Conservation (phyloP, 2,113 vertebrate genomes). For the Rhodinocichla rosea region DNA sequence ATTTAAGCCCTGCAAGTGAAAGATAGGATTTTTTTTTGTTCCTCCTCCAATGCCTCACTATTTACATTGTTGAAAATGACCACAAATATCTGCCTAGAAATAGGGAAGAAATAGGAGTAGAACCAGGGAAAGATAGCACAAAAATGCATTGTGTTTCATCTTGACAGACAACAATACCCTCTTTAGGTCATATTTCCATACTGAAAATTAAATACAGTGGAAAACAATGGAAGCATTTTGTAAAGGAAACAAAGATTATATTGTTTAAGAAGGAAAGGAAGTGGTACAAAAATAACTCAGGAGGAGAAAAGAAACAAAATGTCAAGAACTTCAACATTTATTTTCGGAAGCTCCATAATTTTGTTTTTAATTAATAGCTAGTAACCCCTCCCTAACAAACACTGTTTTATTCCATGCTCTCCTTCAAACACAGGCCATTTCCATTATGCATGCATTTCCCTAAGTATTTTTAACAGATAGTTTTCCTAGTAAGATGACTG, state of each 20-base stretch:
- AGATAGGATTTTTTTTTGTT: background rate
- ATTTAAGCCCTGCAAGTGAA: background rate
- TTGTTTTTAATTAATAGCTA: background rate
- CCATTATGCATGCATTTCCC: background rate
- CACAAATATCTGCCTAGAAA: constrained; percentile 41
- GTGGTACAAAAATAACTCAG: constrained; percentile 14
- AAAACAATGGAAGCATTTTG: constrained; percentile 59
- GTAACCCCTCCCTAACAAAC: background rate
- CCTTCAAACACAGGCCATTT: background rate
- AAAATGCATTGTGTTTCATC: constrained; percentile 61
- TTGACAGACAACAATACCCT: constrained; percentile 64
- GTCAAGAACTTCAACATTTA: background rate
- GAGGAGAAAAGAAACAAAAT: constrained; percentile 23
- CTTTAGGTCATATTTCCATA: constrained; percentile 66
- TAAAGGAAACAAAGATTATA: constrained; percentile 52
- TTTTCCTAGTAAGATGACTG: background rate
- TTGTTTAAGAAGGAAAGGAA: constrained; percentile 43
- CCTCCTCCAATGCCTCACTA: constrained; percentile 13
- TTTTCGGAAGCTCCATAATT: background rate
- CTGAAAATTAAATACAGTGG: constrained; percentile 36
- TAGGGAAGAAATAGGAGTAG: constrained; percentile 11
- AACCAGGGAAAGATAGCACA: constrained; percentile 57
- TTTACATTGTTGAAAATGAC: constrained; percentile 41
- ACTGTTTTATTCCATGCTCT: background rate
- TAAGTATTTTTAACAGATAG: background rate